Base-by-base conservation (phyloP, 1,140 invertebrate species). In the Rhizoglyphus robini region DNA sequence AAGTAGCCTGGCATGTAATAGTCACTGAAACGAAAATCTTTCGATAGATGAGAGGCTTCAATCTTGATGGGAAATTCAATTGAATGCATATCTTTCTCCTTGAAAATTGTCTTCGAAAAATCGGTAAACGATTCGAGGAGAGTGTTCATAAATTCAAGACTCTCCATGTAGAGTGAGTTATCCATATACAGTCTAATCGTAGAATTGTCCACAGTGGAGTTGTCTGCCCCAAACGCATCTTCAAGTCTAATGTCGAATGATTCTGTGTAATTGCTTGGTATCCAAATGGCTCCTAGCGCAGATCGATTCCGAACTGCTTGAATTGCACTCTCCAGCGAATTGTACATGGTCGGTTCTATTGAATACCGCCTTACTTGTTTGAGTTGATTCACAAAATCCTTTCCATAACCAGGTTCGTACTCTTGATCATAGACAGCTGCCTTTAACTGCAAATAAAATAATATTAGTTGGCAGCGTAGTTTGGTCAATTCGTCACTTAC, bases 391-490 rank as follows among this genome's bases (percentile, higher is more conserved):
- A 68, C 20, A 20, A 68, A 65, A 36, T 60, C 15, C 34, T 36
- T n/a, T 13, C 66, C 31, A 59, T 67, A 65, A n/a, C 49, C 41
- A 46, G 49, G 65, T 20, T 58, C 48, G 27, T 31, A 23, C 20
- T 78, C 76, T 15, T 73, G 65, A 65, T 78, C 77, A 5, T 92
- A 87, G 63, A 96, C 81, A 32, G 88, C 89, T 63, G 61, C 61
- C 29, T 61, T 61, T 63, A 63, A 20, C 61, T 63, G 27, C n/a
- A 5, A 63, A 15, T 2, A 1, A 59, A 59, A 2, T 27, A 63
- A 32, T n/a, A n/a, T n/a, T n/a, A n/a, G n/a, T n/a, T n/a, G 13
- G 2, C 20, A 32, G 13, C 3, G 1, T 3, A 63, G 23, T 63
- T 1, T 20, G 5, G 11, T 34, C 20, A n/a, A 60, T 25, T 27